These are phyloP conservation scores for Melipona quadrifasciata DNA, from an alignment of 1,140 invertebrate genomes.

Conservation along the genomic window DNA sequence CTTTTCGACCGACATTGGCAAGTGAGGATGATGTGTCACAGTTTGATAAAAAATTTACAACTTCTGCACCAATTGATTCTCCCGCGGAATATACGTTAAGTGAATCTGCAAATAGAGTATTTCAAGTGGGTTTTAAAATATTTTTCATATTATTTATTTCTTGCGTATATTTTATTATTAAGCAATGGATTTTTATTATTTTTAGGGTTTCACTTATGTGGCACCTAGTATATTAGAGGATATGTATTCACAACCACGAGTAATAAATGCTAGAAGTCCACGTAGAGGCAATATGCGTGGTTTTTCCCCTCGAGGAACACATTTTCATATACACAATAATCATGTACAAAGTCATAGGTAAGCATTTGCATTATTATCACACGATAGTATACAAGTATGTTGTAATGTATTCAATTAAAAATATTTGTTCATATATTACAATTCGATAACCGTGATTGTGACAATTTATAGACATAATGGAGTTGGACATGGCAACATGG, in stretches of 20 bases:
- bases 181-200: slow-evolving; percentile 59
- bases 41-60: slow-evolving; percentile 99
- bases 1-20: slow-evolving; percentile 93
- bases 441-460: slow-evolving; percentile 6
- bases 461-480: slow-evolving; percentile 72
- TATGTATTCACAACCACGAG: slow-evolving; percentile 87
- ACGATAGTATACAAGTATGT: background rate
- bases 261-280: slow-evolving; percentile 88
- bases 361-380: slow-evolving; percentile 17
- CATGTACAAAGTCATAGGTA: slow-evolving; percentile 74
- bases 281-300: slow-evolving; percentile 80
- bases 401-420: background rate
- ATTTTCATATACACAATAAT: slow-evolving; percentile 70
- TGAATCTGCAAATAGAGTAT: slow-evolving; percentile 97
- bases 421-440: background rate
- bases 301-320: slow-evolving; percentile 73
- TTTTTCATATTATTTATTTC: background rate
- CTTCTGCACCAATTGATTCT: slow-evolving; percentile 98
- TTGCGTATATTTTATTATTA: background rate
- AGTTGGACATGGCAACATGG: slow-evolving; percentile 72
- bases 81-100: slow-evolving; percentile 97
- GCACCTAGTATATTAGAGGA: slow-evolving; percentile 98
- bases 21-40: slow-evolving; percentile 98
- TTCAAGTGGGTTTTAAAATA: slow-evolving; percentile 85
- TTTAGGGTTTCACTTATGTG: slow-evolving; percentile 98